Evolutionary conservation across 2,888 invertebrate genomes (phyloP).

Genomic region (Blera fallax): DNA sequence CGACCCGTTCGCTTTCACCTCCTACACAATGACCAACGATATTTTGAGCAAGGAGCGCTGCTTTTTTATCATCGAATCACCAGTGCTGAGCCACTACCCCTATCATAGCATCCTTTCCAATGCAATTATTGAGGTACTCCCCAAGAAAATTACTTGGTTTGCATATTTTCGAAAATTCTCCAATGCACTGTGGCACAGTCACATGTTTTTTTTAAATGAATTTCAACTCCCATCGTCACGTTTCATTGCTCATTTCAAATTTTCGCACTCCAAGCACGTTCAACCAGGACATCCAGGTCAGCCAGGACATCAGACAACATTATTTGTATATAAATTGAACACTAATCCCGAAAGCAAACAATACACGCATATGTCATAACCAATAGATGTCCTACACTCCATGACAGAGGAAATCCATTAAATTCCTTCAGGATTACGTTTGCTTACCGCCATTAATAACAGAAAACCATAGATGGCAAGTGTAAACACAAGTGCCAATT

Average conservation of each 20-base stretch:
- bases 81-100: too few relatives aligned
- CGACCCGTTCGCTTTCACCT: too few relatives aligned
- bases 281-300: not conserved
- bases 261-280: not conserved
- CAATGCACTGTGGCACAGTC: not conserved
- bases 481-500: constrained; percentile 37
- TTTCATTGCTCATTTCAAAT: not conserved
- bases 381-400: not conserved
- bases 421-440: not conserved
- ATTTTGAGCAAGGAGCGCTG: too few relatives aligned
- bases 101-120: too few relatives aligned
- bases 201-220: not conserved
- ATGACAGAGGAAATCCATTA: constrained; percentile 12
- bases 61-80: too few relatives aligned
- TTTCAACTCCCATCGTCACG: not conserved
- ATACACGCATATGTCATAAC: too few relatives aligned
- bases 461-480: constrained; percentile 12
- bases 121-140: too few relatives aligned
- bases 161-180: not conserved
- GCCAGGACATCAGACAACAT: too few relatives aligned
- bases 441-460: not conserved
- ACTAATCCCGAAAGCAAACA: not conserved
- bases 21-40: too few relatives aligned
- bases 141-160: too few relatives aligned
- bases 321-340: not conserved